Evolutionary conservation across 2,113 vertebrate genomes (phyloP).

Genomic region (Naja naja): DNA sequence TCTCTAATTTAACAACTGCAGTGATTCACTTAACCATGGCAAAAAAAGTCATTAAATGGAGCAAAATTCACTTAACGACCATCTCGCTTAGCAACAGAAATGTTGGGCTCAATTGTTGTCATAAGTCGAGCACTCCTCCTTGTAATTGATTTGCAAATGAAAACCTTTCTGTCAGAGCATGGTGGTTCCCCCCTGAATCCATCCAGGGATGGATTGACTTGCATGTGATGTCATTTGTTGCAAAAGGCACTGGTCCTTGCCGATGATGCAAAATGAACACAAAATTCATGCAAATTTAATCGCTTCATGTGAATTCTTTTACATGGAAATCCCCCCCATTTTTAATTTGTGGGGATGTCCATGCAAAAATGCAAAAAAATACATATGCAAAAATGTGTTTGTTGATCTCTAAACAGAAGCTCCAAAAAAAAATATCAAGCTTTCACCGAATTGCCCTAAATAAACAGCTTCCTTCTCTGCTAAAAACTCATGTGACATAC

Average conservation of each 20-base stretch:
- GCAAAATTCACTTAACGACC: too few species aligned
- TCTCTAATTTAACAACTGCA: too few species aligned
- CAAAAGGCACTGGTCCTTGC: not conserved
- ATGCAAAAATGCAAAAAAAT: not conserved
- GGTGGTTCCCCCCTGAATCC: too few species aligned
- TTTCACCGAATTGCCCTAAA: not conserved
- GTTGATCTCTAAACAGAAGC: not conserved
- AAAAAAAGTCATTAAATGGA: too few species aligned
- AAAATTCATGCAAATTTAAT: not conserved
- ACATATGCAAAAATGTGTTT: not conserved
- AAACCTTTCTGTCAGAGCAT: too few species aligned
- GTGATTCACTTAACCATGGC: too few species aligned
- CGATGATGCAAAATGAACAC: not conserved
- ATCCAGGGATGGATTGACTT: too few species aligned
- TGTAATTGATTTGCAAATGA: not conserved
- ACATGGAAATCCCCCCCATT: not conserved
- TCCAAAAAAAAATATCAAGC: not conserved
- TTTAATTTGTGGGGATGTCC: not conserved
- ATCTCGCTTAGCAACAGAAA: too few species aligned
- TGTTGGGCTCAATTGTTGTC: too few species aligned
- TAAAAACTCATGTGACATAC: not conserved
- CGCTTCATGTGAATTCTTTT: not conserved
- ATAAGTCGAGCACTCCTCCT: too few species aligned
- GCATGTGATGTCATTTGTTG: too few species aligned
- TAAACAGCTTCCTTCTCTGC: not conserved